Conservation (phyloP, 1,140 invertebrate species). For the Bursaphelenchus mucronatus region DNA sequence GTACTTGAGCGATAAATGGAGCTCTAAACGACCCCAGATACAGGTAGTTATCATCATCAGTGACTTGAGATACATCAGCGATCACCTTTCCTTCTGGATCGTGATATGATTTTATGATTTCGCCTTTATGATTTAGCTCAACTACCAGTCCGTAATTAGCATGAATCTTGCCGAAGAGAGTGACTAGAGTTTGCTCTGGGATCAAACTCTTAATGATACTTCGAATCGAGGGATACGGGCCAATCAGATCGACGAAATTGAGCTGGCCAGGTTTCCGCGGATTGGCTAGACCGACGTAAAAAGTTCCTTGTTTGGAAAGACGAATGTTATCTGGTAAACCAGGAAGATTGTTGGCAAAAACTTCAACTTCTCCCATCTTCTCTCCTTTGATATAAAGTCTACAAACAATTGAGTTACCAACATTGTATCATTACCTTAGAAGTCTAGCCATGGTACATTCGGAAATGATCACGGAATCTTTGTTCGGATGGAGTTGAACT, state of each 20-base stretch:
- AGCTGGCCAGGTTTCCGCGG: constrained; percentile 47
- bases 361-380: constrained; percentile 51
- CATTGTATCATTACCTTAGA: constrained; percentile 40
- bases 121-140: constrained; percentile 60
- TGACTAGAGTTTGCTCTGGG: constrained; percentile 53
- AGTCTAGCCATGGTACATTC: constrained; percentile 61
- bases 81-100: constrained; percentile 60
- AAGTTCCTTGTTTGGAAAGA: constrained; percentile 56
- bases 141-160: constrained; percentile 62
- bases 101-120: constrained; percentile 61
- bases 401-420: constrained; percentile 33
- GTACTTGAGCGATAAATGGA: constrained; percentile 47
- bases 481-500: constrained; percentile 60
- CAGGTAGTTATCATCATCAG: constrained; percentile 35
- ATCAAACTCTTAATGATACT: constrained; percentile 51
- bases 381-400: constrained; percentile 56
- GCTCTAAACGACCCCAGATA: constrained; percentile 55
- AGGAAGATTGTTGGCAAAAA: constrained; percentile 62
- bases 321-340: constrained; percentile 63
- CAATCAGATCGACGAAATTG: constrained; percentile 55
- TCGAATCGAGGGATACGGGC: constrained; percentile 54
- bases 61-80: constrained; percentile 60
- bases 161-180: constrained; percentile 52
- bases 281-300: constrained; percentile 48
- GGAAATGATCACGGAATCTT: constrained; percentile 55